These are phyloP conservation scores for Xiphorhynchus elegans DNA, from an alignment of 2,113 vertebrate species.

Conservation along the genomic window DNA sequence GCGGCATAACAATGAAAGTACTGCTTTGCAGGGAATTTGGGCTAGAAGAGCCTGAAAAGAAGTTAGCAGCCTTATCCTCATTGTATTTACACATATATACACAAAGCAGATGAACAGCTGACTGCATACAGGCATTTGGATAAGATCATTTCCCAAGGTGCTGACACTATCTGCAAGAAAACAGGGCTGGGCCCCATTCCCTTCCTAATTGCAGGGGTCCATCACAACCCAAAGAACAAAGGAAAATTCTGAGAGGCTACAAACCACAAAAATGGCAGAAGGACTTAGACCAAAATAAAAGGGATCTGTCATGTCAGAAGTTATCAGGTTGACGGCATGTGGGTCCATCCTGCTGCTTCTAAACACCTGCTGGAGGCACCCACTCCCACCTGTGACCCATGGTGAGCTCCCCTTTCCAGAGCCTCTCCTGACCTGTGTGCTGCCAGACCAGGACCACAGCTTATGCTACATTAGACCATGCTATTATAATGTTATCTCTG, in stretches of 20 bases:
- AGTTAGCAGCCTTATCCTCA: not conserved
- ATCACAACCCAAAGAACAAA: not conserved
- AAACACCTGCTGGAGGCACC: not conserved
- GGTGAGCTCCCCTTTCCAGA: not conserved
- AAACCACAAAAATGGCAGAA: not conserved
- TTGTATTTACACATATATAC: not conserved
- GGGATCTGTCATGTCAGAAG: not conserved
- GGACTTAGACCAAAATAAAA: not conserved
- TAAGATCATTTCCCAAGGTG: not conserved
- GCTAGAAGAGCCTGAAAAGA: not conserved
- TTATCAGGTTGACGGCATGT: accelerated
- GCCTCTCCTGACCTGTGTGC: not conserved
- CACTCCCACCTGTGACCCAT: accelerated
- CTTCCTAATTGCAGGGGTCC: not conserved
- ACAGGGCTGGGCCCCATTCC: not conserved
- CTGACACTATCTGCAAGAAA: not conserved
- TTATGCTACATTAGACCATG: accelerated
- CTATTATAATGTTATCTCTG: not conserved
- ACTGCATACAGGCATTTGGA: not conserved
- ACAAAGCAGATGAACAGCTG: not conserved
- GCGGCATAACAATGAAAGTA: not conserved
- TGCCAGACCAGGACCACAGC: not conserved
- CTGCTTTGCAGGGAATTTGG: not conserved
- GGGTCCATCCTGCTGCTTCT: not conserved
- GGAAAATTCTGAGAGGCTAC: not conserved